Base-by-base conservation (phyloP, 2,888 invertebrate species). In the Coenonympha glycerion region DNA sequence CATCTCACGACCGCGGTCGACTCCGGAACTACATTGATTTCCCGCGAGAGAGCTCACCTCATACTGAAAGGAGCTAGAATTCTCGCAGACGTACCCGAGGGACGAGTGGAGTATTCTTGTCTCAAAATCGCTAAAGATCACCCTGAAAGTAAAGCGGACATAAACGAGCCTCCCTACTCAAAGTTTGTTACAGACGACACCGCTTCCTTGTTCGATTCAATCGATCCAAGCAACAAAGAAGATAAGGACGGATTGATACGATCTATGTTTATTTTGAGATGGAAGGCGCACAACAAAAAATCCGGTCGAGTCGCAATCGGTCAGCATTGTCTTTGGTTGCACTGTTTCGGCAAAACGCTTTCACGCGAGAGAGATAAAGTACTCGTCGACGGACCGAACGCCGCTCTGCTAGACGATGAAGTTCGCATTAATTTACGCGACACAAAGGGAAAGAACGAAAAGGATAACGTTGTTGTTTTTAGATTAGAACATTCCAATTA, bases 291-390 rank as follows among this genome's bases (percentile, higher is more conserved):
- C 50, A 89, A 92, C 61, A 88, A 83, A 58, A 83, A 78, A 6
- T 89, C 85, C 24, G 89, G 87, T 33, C 85, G 89, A 49, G 77
- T 86, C 4, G 90, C 90, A 6, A 74, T 90, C 42, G 94, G 94
- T 0, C 94, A 94, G 63, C 92, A 92, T 65, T 91, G 91, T 63
- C 72, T 92, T 13, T 90, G 90, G 65, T 69, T 93, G 51, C 87
- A 90, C 52, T 88, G 88, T 61, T 86, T 92, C 52, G 89, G 89
- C 57, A 85, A 87, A 66, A 74, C 84, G 15, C 76, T 89, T 53
- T 87, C 89, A 40, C 87, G 87, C 45, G 86, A 84, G 30, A 68
- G 61, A 46, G 74, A 75, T 42, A 57, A 69, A 2, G 39, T 63
- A n/a, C 55, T 67, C 3, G 68, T 74, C n/a, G 52, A 55, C 19